phyloP scores from a whole-genome alignment of 2,888 invertebrate species.

The Ennomos quercinarius region DNA sequence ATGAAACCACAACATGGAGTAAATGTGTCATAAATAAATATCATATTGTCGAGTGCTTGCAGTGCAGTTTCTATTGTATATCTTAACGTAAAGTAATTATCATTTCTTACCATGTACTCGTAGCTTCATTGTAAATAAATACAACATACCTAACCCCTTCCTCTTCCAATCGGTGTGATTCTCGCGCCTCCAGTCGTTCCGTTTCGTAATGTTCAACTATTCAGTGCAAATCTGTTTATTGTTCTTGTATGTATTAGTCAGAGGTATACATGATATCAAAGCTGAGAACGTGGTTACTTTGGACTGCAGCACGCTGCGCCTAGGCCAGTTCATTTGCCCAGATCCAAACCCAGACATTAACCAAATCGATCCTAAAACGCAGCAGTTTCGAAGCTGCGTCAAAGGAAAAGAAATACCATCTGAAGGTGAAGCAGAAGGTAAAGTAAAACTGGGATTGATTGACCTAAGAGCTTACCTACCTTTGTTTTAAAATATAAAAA shows the following conservation, averaged over 20 bases:
- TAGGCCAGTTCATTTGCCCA: slow-evolving; percentile 94
- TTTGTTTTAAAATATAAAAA: too few species aligned
- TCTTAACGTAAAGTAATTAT: too few species aligned
- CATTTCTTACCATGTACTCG: neutral
- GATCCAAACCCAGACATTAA: slow-evolving; percentile 90
- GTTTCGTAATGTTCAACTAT: slow-evolving; percentile 20
- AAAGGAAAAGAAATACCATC: slow-evolving; percentile 78
- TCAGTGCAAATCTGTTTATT: slow-evolving; percentile 45
- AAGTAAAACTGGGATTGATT: slow-evolving; percentile 3
- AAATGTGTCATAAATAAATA: too few species aligned
- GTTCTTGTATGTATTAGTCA: slow-evolving; percentile 45
- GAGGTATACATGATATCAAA: slow-evolving; percentile 67
- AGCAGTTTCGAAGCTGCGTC: slow-evolving; percentile 93
- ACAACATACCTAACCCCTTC: neutral
- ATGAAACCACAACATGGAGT: too few species aligned
- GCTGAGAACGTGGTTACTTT: slow-evolving; percentile 65
- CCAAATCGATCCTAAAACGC: slow-evolving; percentile 95
- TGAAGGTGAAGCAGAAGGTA: slow-evolving; percentile 93
- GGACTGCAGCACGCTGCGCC: slow-evolving; percentile 89
- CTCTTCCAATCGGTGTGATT: slow-evolving; percentile 6
- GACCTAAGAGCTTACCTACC: too few species aligned
- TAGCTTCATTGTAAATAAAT: slow-evolving; percentile 6
- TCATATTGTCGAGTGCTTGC: too few species aligned
- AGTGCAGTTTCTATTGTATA: too few species aligned
- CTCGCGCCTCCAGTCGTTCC: neutral